Conservation (phyloP, 2,113 vertebrate species). For the Chrysochloris asiatica region DNA sequence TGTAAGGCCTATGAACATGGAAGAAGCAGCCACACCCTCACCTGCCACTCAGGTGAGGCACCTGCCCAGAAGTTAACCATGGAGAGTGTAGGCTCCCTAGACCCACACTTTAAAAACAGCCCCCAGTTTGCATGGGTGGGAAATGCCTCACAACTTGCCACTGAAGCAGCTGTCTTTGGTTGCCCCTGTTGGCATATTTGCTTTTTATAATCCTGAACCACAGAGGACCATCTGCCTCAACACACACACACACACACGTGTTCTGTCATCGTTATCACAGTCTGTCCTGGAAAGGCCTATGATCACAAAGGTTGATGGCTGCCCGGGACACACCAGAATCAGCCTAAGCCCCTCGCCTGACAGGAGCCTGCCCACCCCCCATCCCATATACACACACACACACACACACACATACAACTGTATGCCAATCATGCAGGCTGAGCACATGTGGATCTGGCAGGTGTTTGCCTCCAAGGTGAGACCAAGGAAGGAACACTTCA, state of each 20-base stretch:
- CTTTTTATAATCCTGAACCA: neutral
- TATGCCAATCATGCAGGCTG: rapidly evolving
- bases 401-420: no score
- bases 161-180: no score
- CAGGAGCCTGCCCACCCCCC: no score
- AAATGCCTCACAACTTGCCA: neutral
- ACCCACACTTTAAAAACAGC: no score
- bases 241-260: rapidly evolving
- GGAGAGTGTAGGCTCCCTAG: neutral
- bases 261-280: rapidly evolving
- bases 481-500: neutral
- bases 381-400: no score
- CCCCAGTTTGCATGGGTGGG: no score
- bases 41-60: no score
- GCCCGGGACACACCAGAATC: rapidly evolving
- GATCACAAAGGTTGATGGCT: neutral
- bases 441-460: neutral
- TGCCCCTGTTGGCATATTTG: neutral
- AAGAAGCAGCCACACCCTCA: neutral
- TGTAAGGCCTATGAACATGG: neutral
- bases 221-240: neutral
- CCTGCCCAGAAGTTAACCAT: neutral
- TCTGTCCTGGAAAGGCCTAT: rapidly evolving
- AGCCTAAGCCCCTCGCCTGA: neutral
- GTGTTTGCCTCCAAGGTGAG: neutral